A percentile compares a stretch with the other conserved stretches of the same genome.
phyloP scores from a whole-genome alignment of 2,888 invertebrate species.

The Lithosia quadra region DNA sequence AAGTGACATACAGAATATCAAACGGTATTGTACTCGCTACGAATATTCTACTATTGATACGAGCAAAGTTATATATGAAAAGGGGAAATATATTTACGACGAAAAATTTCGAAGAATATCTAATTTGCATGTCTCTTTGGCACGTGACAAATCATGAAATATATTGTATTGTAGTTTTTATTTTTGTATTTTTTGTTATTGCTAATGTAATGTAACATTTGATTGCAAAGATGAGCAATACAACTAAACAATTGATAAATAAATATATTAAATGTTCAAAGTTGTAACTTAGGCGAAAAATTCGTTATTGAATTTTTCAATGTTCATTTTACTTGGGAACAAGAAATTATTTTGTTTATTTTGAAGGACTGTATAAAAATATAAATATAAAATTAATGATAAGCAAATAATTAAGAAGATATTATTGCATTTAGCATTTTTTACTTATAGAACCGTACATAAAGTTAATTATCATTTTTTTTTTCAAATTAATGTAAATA shows the following conservation, averaged over 20 bases:
- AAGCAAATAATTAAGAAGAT: no score
- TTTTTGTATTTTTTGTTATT: background rate
- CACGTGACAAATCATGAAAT: slow-evolving; percentile 15
- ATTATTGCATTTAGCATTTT: no score
- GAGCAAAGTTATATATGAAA: slow-evolving; percentile 45
- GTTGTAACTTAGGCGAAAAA: background rate
- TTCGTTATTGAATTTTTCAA: background rate
- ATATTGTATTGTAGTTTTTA: background rate
- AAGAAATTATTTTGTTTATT: background rate
- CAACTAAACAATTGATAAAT: background rate
- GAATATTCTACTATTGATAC: slow-evolving; percentile 58
- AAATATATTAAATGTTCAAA: background rate
- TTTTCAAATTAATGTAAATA: background rate
- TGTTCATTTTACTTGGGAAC: background rate
- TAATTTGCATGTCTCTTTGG: slow-evolving; percentile 28
- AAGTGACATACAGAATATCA: slow-evolving; percentile 73
- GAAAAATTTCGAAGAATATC: slow-evolving; percentile 40
- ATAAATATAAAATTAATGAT: no score
- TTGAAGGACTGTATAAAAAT: no score
- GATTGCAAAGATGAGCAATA: background rate
- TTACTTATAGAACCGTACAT: no score
- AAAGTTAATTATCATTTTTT: no score
- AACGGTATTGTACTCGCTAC: slow-evolving; percentile 59
- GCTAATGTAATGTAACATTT: background rate
- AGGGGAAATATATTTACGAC: slow-evolving; percentile 37